Percentiles rank a stretch among this genome's conserved stretches.
Conservation (phyloP, 1,140 invertebrate genomes). For the Agraylea sexmaculata region DNA sequence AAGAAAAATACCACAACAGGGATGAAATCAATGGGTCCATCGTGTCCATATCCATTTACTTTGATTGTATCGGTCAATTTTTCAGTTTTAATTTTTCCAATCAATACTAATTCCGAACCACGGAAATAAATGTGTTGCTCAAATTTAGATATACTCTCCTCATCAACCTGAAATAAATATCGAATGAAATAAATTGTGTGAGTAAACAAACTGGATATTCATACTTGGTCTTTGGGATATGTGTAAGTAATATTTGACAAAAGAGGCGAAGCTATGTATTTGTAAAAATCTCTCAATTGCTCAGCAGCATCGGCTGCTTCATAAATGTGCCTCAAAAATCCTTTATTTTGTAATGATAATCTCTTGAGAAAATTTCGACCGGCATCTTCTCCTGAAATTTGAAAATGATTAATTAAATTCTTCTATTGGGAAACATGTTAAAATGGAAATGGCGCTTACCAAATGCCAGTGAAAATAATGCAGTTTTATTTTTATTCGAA, state of each 20-base stretch:
- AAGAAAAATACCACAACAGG: too few species aligned
- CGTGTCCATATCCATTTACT: too few species aligned
- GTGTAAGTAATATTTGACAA: conserved; percentile 51
- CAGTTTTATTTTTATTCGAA: conserved; percentile 11
- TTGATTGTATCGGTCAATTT: too few species aligned
- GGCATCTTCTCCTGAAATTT: conserved; percentile 29
- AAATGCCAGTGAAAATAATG: conserved; percentile 47
- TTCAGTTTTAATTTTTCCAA: too few species aligned
- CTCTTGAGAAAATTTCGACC: conserved; percentile 45
- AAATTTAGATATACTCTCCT: neutral
- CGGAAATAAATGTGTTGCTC: too few species aligned
- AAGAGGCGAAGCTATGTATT: conserved; percentile 54
- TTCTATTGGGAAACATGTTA: neutral
- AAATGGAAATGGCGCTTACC: conserved; percentile 26
- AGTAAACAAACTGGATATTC: neutral
- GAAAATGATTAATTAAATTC: neutral
- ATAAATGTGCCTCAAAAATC: conserved; percentile 58
- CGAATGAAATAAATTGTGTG: neutral
- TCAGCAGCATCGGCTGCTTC: conserved; percentile 55
- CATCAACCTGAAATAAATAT: neutral
- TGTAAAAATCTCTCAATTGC: conserved; percentile 60
- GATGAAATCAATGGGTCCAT: too few species aligned
- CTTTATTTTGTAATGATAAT: conserved; percentile 46
- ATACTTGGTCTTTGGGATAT: conserved; percentile 42
- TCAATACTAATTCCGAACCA: too few species aligned